phyloP scores from a whole-genome alignment of 1,140 invertebrate species.

The Tribolium castaneum region DNA sequence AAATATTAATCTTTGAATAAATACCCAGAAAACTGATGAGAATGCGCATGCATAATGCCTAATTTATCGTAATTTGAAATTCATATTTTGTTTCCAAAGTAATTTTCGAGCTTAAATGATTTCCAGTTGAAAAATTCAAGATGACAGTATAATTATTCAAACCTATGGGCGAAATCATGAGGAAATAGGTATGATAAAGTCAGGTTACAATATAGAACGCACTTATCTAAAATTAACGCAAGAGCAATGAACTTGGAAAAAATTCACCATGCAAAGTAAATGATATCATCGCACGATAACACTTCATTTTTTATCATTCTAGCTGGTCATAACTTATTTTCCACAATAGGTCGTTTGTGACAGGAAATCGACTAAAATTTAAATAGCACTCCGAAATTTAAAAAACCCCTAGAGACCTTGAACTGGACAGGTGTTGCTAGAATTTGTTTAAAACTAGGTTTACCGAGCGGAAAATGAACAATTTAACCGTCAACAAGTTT shows the following conservation, averaged over 20 bases:
- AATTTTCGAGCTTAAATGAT: not conserved
- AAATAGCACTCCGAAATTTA: not conserved
- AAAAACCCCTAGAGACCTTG: not conserved
- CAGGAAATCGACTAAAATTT: not conserved
- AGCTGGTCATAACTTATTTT: not conserved
- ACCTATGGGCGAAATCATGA: not conserved
- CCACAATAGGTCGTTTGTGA: not conserved
- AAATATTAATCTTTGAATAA: constrained; percentile 15
- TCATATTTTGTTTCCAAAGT: constrained; percentile 16
- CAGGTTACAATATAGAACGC: not conserved
- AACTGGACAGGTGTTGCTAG: not conserved
- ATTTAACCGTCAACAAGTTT: not conserved
- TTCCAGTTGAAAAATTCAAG: not conserved
- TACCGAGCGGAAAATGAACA: not conserved
- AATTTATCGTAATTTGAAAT: constrained; percentile 9
- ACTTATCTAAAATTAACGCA: constrained; percentile 32
- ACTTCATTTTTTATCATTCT: not conserved
- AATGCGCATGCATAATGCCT: constrained; percentile 17
- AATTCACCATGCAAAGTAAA: constrained; percentile 3
- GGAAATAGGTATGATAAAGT: constrained; percentile 33
- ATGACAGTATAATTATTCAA: constrained; percentile 5
- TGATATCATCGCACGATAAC: not conserved
- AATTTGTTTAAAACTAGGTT: not conserved
- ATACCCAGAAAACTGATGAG: constrained; percentile 9
- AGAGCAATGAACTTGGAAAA: constrained; percentile 35